Conservation (phyloP, 2,113 vertebrate genomes). For the Heterocephalus glaber region DNA sequence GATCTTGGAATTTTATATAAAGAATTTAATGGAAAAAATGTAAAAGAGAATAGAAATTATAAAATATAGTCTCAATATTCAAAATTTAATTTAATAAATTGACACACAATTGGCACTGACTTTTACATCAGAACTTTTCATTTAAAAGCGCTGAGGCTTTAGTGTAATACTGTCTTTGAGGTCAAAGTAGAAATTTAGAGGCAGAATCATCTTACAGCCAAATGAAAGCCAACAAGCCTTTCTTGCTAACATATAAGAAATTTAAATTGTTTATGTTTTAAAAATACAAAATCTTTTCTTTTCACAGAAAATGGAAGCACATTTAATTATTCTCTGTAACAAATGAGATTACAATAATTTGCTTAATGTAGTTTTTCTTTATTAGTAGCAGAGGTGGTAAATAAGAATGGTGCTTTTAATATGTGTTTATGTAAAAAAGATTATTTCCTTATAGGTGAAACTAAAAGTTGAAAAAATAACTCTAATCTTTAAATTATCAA, state of each 20-base stretch:
- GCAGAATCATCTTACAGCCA: neutral
- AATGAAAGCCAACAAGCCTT: neutral
- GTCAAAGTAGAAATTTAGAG: neutral
- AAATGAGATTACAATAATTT: neutral
- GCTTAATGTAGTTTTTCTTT: neutral
- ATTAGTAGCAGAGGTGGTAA: neutral
- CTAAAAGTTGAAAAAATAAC: neutral
- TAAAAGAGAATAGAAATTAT: neutral
- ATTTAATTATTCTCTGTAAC: slow-evolving; percentile 24
- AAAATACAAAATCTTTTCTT: neutral
- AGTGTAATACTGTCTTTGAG: neutral
- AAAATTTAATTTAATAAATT: neutral
- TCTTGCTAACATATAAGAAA: neutral
- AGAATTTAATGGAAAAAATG: neutral
- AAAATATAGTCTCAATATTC: neutral
- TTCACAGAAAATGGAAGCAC: neutral
- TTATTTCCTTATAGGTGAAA: neutral
- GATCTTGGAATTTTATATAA: neutral
- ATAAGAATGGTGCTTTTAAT: neutral
- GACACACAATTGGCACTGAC: neutral
- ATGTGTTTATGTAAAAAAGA: neutral
- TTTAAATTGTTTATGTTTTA: neutral
- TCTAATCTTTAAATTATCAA: neutral
- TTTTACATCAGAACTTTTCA: neutral
- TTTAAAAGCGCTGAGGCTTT: neutral